A percentile compares a stretch with the other conserved stretches of the same genome.
phyloP scores from a whole-genome alignment of 2,888 invertebrate genomes.

The Mythimna albipuncta region DNA sequence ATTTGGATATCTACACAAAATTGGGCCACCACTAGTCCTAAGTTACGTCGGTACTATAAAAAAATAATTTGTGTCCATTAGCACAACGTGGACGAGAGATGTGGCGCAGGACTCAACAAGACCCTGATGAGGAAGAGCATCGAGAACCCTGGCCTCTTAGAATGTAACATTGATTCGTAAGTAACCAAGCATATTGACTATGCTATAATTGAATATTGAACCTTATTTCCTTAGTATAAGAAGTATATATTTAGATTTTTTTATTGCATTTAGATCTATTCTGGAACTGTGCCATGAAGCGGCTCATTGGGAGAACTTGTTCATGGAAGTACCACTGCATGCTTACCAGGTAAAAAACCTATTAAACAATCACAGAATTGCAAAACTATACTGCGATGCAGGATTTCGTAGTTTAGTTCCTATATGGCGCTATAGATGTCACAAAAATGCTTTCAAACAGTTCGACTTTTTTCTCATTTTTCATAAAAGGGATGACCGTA shows the following conservation, averaged over 20 bases:
- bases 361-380: too few relatives aligned
- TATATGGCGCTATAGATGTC: too few relatives aligned
- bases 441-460: too few relatives aligned
- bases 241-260: not conserved
- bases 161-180: slow-evolving; percentile 95
- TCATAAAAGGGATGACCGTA: too few relatives aligned
- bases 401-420: too few relatives aligned
- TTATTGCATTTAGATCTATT: slow-evolving; percentile 86
- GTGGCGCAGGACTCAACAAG: slow-evolving; percentile 91
- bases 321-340: slow-evolving; percentile 93
- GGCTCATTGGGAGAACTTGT: slow-evolving; percentile 93
- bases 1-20: too few relatives aligned
- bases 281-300: slow-evolving; percentile 94
- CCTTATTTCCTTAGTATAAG: not conserved
- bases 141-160: slow-evolving; percentile 92
- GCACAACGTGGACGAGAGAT: slow-evolving; percentile 91
- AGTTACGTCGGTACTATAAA: not conserved
- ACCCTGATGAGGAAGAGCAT: slow-evolving; percentile 93
- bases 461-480: too few relatives aligned
- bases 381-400: too few relatives aligned
- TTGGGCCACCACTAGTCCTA: too few relatives aligned
- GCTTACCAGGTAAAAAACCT: slow-evolving; percentile 88
- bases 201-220: not conserved
- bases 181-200: slow-evolving; percentile 38
- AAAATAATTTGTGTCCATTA: slow-evolving; percentile 54